phyloP scores from a whole-genome alignment of 2,113 vertebrate genomes.

The Rhinopomastus cyanomelas region DNA sequence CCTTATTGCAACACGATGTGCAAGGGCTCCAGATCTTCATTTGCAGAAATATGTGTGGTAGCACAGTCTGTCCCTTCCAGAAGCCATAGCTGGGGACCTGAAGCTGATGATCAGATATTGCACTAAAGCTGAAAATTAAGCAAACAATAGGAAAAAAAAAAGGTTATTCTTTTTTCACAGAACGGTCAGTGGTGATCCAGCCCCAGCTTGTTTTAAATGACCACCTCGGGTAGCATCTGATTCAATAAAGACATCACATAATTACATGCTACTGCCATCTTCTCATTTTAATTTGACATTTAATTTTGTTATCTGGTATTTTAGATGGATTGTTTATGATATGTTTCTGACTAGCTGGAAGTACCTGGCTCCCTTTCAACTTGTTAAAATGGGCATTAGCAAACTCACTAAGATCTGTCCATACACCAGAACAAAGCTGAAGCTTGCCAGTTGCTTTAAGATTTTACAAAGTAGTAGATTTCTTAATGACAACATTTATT shows the following conservation, averaged over 20 bases:
- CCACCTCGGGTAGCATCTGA: neutral
- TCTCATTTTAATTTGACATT: neutral
- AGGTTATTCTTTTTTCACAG: neutral
- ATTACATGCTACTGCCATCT: neutral
- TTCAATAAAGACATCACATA: neutral
- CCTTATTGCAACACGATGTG: neutral
- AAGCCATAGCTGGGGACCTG: neutral
- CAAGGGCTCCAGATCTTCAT: neutral
- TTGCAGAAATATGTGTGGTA: neutral
- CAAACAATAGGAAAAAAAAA: neutral
- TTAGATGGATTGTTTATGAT: neutral
- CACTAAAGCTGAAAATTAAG: neutral
- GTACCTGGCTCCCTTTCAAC: neutral
- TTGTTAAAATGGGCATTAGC: neutral
- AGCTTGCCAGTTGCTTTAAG: neutral
- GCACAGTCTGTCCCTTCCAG: neutral
- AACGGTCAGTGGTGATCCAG: too few species aligned
- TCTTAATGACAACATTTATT: neutral
- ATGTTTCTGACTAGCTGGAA: neutral
- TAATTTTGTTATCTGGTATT: neutral
- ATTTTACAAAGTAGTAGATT: neutral
- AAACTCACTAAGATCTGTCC: neutral
- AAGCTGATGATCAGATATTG: neutral
- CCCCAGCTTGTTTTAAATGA: neutral
- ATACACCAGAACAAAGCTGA: neutral